Base-by-base conservation (phyloP, 2,888 invertebrate genomes). In the Lasioglossum leucozonium region DNA sequence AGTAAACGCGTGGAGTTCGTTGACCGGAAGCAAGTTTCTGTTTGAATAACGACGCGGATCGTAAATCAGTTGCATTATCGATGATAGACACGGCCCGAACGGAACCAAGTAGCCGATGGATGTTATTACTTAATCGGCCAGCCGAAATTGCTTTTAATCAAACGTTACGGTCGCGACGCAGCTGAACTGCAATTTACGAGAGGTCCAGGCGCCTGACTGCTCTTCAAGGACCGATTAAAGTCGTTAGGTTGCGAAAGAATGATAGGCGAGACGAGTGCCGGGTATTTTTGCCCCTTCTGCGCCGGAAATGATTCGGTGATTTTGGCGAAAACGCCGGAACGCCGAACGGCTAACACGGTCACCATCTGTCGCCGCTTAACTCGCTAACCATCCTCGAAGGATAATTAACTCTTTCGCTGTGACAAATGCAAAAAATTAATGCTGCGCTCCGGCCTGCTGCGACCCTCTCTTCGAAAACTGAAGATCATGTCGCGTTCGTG, bases 221-320 rank as follows among this genome's bases (percentile, higher is more conserved):
- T 78, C 85, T 62, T 82, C 77, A 80, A 82, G 72, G 82, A 81
- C 77, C 86, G 86, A 82, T 85, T 86, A 79, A 79, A 79, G 77
- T 82, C 82, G 79, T 86, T 86, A 82, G 40, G 58, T 86, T 80
- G 77, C 79, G 42, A 82, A 77, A 81, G 85, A 79, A 85, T 62
- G 86, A 86, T 81, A 78, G 85, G 65, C 80, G 71, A 73, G 84
- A 85, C 80, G 78, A 85, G 85, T 74, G 85, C 72, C 74, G 74
- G 75, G 79, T 85, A 85, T 81, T 86, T 85, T 79, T 51, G 82
- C 76, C 55, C 79, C 76, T 42, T 55, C 71, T 34, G 26, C 72
- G 62, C 77, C 87, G 87, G 87, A 87, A 87, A 85, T 87, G 87
- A 87, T 80, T 82, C 77, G 82, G 79, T 82, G 73, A 81, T 74